Base-by-base conservation (phyloP, 2,888 invertebrate species). In the Drosophila meridionalis region DNA sequence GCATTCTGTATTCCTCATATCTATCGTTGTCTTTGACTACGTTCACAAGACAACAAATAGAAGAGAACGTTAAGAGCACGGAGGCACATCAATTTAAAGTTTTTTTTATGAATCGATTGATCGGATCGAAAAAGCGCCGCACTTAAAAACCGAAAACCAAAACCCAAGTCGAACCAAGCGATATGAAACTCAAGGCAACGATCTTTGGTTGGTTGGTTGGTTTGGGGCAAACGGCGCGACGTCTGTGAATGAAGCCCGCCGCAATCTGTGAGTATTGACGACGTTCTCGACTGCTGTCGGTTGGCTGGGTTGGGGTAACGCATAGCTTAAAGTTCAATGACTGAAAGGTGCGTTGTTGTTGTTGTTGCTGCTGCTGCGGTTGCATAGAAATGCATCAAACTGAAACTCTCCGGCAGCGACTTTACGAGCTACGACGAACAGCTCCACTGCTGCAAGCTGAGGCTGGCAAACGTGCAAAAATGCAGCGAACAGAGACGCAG, bases 321-420 rank as follows among this genome's bases (percentile, higher is more conserved):
- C 85, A 85, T 85, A 84, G 87, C 90, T 90, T 83, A 87, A 90
- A 90, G 87, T 87, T 87, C 87, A 87, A 79, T 90, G 87, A 87
- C 87, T 89, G 82, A 77, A 83, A 87, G 84, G 72, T 89, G 83
- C 81, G 81, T 83, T 82, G 73, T 55, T 62, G 53, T 50, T 62
- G 45, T 48, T 69, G 64, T 26, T 52, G 36, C 26, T 63, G 64
- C 14, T 58, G 57, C 20, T 76, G 79, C 53, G 69, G 72, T 76
- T 77, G 73, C 75, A 68, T 84, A 84, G 82, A 89, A 89, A 86
- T 89, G 68, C 89, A 83, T 76, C 83, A 82, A 66, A 61, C 77
- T 61, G 48, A 45, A 67, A 59, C 65, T 64, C 65, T 64, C 36
- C 50, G 28, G 50, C 82, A 58, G 70, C 57, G 57, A 76, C 69